Base-by-base conservation (phyloP, 2,797 vertebrate genomes). In the Smutsia temminckii region DNA sequence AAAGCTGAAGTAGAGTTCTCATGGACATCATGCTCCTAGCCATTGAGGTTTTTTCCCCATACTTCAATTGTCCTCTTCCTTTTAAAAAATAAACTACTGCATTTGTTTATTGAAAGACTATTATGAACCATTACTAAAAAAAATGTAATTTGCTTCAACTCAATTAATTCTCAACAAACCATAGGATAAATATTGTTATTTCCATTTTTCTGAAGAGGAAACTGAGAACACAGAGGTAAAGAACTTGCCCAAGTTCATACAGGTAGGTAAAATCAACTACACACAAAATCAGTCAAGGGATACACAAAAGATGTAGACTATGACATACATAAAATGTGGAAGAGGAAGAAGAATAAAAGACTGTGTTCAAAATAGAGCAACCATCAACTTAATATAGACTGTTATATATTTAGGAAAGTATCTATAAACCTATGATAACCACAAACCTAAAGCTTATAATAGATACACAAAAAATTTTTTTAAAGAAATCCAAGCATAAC, bases 181-280 rank as follows among this genome's bases (percentile, higher is more conserved):
- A n/a, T n/a, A 46, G 21, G 6, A 25, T 42, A 69, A 87, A 14
- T n/a, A 42, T 11, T 46, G 32, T 49, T 51, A 66, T 49, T 87
- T 85, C 37, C 61, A 80, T 95, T 85, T 97, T 63, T 53, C 29
- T 5, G 37, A 78, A 57, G 63, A 90, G 29, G n/a, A 89, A 81
- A 88, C 27, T 32, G n/a, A 95, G 13, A 29, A 87, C 18, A 46
- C 0, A 55, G 68, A 79, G 42, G 25, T 71, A 77, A 80, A 85
- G 29, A 87, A 77, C 21, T 55, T 59, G 57, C 46, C 11, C 68
- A 88, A 68, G 21, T 80, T 93, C 42, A 74, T 8, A 55, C 10
- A 85, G 17, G 34, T 4, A 18, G 63, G 46, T 46, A 46, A 46
- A 46, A 46, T 46, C 46, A 46, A 46, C 46, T 46, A 11, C 46